Base-by-base conservation (phyloP, 1,140 invertebrate species). In the Tigriopus japonicus region DNA sequence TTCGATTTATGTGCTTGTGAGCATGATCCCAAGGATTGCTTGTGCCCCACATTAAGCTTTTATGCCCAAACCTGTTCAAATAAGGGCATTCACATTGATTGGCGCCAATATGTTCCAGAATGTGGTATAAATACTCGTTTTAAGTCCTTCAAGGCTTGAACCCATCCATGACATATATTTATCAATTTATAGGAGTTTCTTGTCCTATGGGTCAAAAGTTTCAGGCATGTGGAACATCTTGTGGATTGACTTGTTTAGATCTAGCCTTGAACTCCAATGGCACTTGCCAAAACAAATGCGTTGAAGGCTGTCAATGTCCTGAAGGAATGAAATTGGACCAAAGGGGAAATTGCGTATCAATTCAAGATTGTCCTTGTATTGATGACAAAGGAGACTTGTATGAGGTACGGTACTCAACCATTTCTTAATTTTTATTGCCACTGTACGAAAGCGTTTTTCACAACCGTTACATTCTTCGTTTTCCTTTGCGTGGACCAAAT, bases 231-330 rank as follows among this genome's bases (percentile, higher is more conserved):
- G 83, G 82, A 1, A 81, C 84, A 68, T 80, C 82, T 6, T 88
- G 86, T 66, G 71, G 77, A 1, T 74, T 81, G 15, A 81, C 80
- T 19, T 89, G 86, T 65, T 66, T 74, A 3, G 83, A 85, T 69
- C 70, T 85, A 17, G 69, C 75, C 1, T 69, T 67, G 19, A 67
- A 71, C 45, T 67, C 71, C 28, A 35, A 35, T 35, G 9, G 1
- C 65, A 67, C 41, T 15, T 85, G 83, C 69, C 72, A 71, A 45
- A 74, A 76, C 14, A 74, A 73, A 41, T 92, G 88, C 67, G 83
- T 88, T 0, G 87, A 91, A 69, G 88, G 88, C 1, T 92, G 88
- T 70, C 84, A 85, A 62, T 93, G 88, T 69, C 84, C 86, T 0
- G 71, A 75, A 51, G 86, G 85, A 15, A 74, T 83, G 69, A 80